phyloP scores from a whole-genome alignment of 2,113 vertebrate genomes.

The Rhipidura dahli region DNA sequence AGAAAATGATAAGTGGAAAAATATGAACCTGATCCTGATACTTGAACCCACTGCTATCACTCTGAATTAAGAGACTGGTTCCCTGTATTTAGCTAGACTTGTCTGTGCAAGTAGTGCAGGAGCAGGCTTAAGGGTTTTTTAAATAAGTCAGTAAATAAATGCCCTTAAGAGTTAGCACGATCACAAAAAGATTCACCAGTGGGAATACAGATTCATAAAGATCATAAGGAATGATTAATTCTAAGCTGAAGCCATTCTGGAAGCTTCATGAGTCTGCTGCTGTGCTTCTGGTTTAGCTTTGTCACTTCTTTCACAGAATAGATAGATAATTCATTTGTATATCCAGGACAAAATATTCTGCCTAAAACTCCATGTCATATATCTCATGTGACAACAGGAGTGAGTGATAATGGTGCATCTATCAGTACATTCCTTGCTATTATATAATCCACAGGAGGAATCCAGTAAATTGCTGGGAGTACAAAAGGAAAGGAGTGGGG shows the following conservation, averaged over 20 bases:
- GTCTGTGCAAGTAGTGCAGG: background rate
- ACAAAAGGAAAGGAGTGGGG: background rate
- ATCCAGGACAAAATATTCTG: conserved; percentile 21
- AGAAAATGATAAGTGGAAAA: background rate
- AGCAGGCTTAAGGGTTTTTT: background rate
- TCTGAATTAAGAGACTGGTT: background rate
- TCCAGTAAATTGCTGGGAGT: background rate
- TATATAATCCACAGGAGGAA: background rate
- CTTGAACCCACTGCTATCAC: background rate
- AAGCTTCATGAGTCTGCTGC: background rate
- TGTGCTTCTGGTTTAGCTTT: background rate
- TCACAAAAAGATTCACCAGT: background rate
- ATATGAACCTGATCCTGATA: background rate
- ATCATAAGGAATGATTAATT: background rate
- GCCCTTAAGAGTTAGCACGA: background rate
- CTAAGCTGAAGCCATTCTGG: background rate
- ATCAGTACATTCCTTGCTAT: background rate
- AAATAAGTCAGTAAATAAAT: background rate
- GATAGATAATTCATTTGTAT: background rate
- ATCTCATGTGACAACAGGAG: background rate
- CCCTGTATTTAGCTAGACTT: background rate
- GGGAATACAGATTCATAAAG: background rate
- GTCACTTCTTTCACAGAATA: background rate
- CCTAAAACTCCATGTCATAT: background rate
- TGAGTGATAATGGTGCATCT: background rate